Conservation (phyloP, 2,113 vertebrate genomes). For the human region GRCh38 chr9:78133001-78133500, state of each 20-base stretch:
- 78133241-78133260: neutral
- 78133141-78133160: neutral
- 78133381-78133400: neutral
- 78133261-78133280: neutral
- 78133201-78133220: neutral
- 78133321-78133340: neutral
- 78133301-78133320: neutral
- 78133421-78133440: neutral
- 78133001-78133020: neutral
- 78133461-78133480: too few species aligned
- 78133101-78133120: neutral
- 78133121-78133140: neutral
- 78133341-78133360: neutral
- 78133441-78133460: neutral
- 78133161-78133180: neutral
- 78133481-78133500: too few species aligned
- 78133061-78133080: neutral
- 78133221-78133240: neutral
- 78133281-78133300: neutral
- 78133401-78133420: neutral
- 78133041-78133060: neutral
- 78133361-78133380: neutral
- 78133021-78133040: neutral
- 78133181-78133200: neutral
- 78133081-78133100: neutral